Evolutionary conservation across 2,113 vertebrate species (phyloP).

Genomic region (Myotis davidii): DNA sequence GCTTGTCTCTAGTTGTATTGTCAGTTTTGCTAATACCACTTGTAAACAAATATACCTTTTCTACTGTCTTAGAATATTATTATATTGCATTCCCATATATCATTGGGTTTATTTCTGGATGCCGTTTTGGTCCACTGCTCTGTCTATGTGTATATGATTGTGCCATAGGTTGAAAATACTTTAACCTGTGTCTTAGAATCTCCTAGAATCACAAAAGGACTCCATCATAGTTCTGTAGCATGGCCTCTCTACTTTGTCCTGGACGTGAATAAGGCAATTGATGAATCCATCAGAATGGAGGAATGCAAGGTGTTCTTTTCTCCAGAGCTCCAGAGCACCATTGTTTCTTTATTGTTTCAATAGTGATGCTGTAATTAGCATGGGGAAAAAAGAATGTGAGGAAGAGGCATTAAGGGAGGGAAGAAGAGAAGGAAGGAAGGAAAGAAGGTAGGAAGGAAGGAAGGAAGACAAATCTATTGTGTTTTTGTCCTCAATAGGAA

Average conservation of each 20-base stretch:
- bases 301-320: neutral
- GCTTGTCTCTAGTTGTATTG: neutral
- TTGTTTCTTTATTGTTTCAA: neutral
- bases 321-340: neutral
- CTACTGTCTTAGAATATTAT: neutral
- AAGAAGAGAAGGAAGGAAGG: too few species aligned
- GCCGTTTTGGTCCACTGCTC: neutral
- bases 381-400: neutral
- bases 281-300: neutral
- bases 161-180: neutral
- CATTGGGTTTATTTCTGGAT: conserved; percentile 13
- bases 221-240: neutral
- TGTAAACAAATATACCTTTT: neutral
- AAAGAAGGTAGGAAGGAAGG: neutral
- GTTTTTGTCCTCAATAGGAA: neutral
- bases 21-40: neutral
- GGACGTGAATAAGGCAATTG: neutral
- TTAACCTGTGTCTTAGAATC: neutral
- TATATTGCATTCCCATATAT: neutral
- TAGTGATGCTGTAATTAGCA: neutral
- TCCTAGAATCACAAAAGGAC: neutral
- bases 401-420: neutral
- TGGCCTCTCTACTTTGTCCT: neutral
- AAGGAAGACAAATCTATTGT: too few species aligned
- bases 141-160: neutral